Evolutionary conservation across 2,113 vertebrate genomes (phyloP), one percentile per base, ranked within the genome.

Genomic region (Austrofundulus limnaeus): DNA sequence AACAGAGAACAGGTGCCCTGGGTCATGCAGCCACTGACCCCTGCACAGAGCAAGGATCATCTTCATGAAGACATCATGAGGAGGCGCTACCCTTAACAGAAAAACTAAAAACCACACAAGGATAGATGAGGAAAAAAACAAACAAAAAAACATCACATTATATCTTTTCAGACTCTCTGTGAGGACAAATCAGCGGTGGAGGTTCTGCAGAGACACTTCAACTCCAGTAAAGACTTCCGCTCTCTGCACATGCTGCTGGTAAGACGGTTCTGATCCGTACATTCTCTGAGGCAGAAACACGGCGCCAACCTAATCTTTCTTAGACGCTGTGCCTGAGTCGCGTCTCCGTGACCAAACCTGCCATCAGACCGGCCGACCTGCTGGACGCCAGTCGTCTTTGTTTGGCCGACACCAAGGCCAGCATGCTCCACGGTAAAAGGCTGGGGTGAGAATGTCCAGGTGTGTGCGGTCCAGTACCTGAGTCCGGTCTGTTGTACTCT

Each of bases 171-270:
- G 97, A 70, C 28, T 53, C 89, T 98, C 6, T 90, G 93, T 50
- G 93, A 92, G 75, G 94, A 96, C 59, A 91, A 85, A 72, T 78
- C 81, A 0, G 94, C 94, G 8, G 82, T 81, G 70, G 94, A 94
- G 0, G 65, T 92, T 60, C 75, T 99, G 45, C 90, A 80, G 75
- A 94, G 88, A 41, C 94, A 95, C 24, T 99, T 94, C 46, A 92
- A 93, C 70, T 69, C 85, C 72, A 93, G 83, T 72, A 98, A 93
- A 84, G 95, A 95, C 45, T 89, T 96, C 53, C 92, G 95, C 11
- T 96, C 95, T 0, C 84, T 98, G 66, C 91, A 97, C 7, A 52
- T 75, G 77, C 80, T 99, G 0, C 66, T 98, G 95, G 97, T 99
- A 59, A 81, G 80, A 34, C 19, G 17, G 2, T 14, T 24, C 3